phyloP scores from a whole-genome alignment of 1,140 invertebrate genomes.

The Arctopsyche grandis region DNA sequence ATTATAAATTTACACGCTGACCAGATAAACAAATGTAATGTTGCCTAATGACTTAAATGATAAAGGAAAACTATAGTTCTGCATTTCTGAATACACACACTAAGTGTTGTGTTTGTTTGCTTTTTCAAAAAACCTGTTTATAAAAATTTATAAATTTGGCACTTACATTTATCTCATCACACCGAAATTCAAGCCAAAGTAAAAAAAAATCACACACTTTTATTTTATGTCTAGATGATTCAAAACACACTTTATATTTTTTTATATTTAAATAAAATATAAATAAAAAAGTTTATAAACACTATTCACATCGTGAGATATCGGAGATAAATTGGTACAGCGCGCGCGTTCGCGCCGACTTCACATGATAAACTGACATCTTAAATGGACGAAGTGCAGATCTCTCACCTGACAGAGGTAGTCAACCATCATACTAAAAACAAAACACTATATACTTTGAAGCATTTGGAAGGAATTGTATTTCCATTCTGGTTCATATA shows the following conservation, averaged over 20 bases:
- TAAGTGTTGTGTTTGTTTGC: no score
- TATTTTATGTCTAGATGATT: not conserved
- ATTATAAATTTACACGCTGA: no score
- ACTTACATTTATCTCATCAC: slow-evolving; percentile 3
- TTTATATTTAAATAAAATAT: not conserved
- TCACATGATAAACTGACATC: slow-evolving; percentile 46
- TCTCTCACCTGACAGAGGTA: slow-evolving; percentile 30
- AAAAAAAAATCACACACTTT: not conserved
- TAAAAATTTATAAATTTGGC: no score
- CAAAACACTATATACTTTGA: no score
- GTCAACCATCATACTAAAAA: not conserved
- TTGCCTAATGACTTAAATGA: no score
- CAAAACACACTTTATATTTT: not conserved
- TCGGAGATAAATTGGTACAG: not conserved
- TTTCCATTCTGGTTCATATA: no score
- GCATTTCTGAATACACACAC: no score
- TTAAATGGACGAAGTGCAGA: slow-evolving; percentile 29
- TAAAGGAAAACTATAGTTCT: no score
- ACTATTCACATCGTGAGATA: slow-evolving; percentile 7
- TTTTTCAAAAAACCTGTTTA: no score
- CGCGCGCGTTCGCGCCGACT: slow-evolving; percentile 26
- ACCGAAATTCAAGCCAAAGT: not conserved
- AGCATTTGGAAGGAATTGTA: no score
- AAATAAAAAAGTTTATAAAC: not conserved
- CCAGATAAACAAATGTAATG: no score